Percentiles rank a stretch among this genome's conserved stretches.
These are phyloP conservation scores for Oopsacas minuta DNA, from an alignment of 37 sponge, comb jelly and placozoan species.

Conservation along the genomic window DNA sequence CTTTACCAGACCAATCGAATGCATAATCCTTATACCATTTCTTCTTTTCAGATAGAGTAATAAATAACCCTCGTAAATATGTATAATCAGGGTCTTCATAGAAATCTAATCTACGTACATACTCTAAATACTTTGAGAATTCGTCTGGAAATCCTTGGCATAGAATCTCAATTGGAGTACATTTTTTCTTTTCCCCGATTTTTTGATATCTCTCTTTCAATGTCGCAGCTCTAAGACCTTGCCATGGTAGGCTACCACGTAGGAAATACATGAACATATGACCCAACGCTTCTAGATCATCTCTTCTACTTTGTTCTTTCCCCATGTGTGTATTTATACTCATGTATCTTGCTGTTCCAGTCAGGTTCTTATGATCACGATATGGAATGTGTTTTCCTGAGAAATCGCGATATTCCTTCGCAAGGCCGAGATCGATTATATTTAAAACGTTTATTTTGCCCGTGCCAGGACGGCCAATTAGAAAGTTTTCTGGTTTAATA, in stretches of 20 bases:
- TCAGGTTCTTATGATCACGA: conserved; percentile 94
- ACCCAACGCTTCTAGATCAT: conserved; percentile 94
- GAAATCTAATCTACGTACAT: conserved; percentile 90
- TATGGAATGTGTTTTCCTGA: conserved; percentile 91
- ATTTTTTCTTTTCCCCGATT: conserved; percentile 94
- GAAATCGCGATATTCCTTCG: conserved; percentile 96
- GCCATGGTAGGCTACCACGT: conserved; percentile 95
- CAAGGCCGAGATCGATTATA: conserved; percentile 96
- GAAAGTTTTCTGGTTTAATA: conserved; percentile 97
- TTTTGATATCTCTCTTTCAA: conserved; percentile 97
- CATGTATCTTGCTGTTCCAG: conserved; percentile 99
- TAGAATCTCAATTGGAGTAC: conserved; percentile 91
- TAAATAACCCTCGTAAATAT: conserved; percentile 77
- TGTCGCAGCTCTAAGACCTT: conserved; percentile 86
- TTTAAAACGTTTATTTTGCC: conserved; percentile 65
- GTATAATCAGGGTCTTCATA: conserved; percentile 92
- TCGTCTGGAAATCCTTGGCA: conserved; percentile 89
- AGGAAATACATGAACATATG: conserved; percentile 99
- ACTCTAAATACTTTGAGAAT: conserved; percentile 78
- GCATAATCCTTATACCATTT: conserved; percentile 64
- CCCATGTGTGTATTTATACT: conserved; percentile 99
- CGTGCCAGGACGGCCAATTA: conserved; percentile 67
- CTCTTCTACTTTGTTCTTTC: conserved; percentile 93
- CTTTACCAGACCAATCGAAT: conserved; percentile 97
- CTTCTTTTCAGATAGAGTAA: conserved; percentile 68